Evolutionary conservation across 2,888 invertebrate genomes (phyloP), one percentile per base, ranked within the genome.

Genomic region (Smittia aterrima): DNA sequence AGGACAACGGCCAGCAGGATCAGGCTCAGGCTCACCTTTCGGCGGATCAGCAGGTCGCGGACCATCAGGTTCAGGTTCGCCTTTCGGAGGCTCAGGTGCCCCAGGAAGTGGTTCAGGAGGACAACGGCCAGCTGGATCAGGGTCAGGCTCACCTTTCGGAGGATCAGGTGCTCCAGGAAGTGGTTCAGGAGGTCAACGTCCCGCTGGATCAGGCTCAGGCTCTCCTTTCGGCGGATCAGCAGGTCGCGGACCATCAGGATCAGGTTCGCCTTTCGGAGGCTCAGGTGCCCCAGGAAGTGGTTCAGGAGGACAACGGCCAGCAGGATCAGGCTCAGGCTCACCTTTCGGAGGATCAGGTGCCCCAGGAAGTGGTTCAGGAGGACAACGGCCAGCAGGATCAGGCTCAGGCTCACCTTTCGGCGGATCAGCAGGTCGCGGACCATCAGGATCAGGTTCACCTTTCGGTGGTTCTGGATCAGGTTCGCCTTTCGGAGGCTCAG

Each of bases 331-430:
- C 1, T 38, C 47, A 22, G 78, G 79, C 75, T 74, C 75, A 7
- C 80, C 81, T 75, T 32, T 32, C 9, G 32, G 32, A 6, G 32
- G 32, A 32, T 32, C 32, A 32, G n/a, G n/a, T n/a, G n/a, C n/a
- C n/a, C 32, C 32, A 32, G 11, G 40, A 18, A 77, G 71, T 70
- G 62, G 41, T 62, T 75, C 74, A 77, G 78, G 72, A 77, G 75
- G 11, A 80, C 79, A 76, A 32, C 4, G 32, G 9, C 32, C 32
- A 32, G 9, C 4, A 6, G 79, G 80, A 1, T 81, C 82, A 27
- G 77, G 79, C 22, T 76, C 78, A 2, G 76, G 78, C 20, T 83
- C 80, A 67, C 81, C 80, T 20, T 80, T 80, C 24, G 75, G 73
- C 4, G 74, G 40, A 54, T 77, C 75, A 75, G 66, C 66, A 74